phyloP scores from a whole-genome alignment of 2,797 vertebrate species.

The Acropternis orthonyx region DNA sequence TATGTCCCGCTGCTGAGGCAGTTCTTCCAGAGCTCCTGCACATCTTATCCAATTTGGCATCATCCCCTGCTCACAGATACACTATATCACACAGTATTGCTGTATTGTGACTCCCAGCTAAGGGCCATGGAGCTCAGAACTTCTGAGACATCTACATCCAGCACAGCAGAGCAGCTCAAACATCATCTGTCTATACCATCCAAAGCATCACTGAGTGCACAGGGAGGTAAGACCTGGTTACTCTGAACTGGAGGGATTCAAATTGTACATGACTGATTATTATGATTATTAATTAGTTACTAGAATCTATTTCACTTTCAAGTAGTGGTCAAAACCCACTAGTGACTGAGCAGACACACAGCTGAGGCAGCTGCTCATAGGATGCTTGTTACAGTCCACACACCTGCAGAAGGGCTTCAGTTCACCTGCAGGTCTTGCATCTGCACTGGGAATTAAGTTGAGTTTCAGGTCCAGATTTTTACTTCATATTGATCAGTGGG shows the following conservation, averaged over 20 bases:
- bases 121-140: not conserved
- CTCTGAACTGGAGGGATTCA: not conserved
- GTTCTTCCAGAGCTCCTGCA: not conserved
- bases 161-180: not conserved
- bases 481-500: not conserved
- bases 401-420: not conserved
- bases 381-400: not conserved
- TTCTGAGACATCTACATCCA: not conserved
- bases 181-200: not conserved
- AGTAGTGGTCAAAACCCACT: not conserved
- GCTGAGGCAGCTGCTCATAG: not conserved
- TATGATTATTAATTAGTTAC: not conserved
- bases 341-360: not conserved
- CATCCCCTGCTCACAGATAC: not conserved
- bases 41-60: not conserved
- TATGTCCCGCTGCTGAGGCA: not conserved
- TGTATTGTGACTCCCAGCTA: not conserved
- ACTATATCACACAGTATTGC: accelerated
- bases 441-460: not conserved
- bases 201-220: accelerated
- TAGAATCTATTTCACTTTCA: not conserved
- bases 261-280: not conserved
- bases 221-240: not conserved
- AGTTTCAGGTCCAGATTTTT: not conserved
- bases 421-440: not conserved